phyloP scores from a whole-genome alignment of 2,888 invertebrate genomes.

The Xanthostigma xanthostigma region DNA sequence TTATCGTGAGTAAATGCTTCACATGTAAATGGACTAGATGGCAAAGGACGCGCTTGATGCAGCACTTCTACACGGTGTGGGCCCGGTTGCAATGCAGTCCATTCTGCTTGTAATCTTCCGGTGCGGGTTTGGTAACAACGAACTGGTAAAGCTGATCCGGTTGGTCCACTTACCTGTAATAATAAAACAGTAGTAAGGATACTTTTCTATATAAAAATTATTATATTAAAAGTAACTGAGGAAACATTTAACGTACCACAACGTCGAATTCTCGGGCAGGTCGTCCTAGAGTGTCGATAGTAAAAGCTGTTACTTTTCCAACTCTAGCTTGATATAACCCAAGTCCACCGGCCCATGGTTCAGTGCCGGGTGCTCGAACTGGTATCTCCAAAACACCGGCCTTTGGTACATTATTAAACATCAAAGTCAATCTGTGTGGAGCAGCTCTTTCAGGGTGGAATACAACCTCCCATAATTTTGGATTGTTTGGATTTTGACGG shows the following conservation, averaged over 20 bases:
- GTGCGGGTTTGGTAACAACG: slow-evolving; percentile 93
- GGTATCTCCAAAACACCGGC: slow-evolving; percentile 40
- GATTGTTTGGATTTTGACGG: slow-evolving; percentile 50
- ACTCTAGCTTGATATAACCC: slow-evolving; percentile 77
- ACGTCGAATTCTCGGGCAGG: slow-evolving; percentile 84
- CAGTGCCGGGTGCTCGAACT: slow-evolving; percentile 33
- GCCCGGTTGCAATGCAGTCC: slow-evolving; percentile 64
- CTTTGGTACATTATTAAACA: slow-evolving; percentile 59
- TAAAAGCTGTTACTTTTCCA: slow-evolving; percentile 70
- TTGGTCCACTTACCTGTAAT: slow-evolving; percentile 22
- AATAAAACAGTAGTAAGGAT: not conserved
- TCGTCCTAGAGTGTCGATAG: slow-evolving; percentile 74
- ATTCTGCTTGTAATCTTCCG: slow-evolving; percentile 89
- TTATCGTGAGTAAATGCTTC: slow-evolving; percentile 80
- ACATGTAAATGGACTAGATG: slow-evolving; percentile 87
- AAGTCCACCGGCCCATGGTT: slow-evolving; percentile 50
- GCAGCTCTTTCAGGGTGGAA: slow-evolving; percentile 81
- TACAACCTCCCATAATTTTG: slow-evolving; percentile 64
- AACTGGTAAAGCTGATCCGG: slow-evolving; percentile 28
- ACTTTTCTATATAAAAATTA: slow-evolving; percentile 1
- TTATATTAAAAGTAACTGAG: not conserved
- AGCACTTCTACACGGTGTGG: slow-evolving; percentile 62
- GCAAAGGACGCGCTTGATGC: slow-evolving; percentile 76
- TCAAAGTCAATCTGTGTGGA: slow-evolving; percentile 77
- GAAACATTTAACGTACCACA: slow-evolving; percentile 39